A percentile compares a stretch with the other conserved stretches of the same genome.
These are phyloP conservation scores for Mobula hypostoma DNA, from an alignment of 2,113 vertebrate genomes.

Conservation along the genomic window DNA sequence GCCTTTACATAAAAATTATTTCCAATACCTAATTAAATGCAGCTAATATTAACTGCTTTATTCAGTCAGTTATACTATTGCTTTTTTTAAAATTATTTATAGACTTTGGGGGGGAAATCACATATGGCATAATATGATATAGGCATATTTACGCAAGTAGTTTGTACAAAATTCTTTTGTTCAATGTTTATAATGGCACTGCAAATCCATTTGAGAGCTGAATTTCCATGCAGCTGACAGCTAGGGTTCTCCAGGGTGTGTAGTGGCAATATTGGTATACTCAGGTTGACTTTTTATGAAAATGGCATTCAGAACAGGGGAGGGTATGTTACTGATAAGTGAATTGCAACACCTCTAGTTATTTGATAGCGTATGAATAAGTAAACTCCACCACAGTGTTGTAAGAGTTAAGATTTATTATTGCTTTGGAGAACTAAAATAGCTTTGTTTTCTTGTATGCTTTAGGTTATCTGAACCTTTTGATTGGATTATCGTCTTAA, in stretches of 20 bases:
- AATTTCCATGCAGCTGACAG: neutral
- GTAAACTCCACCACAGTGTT: neutral
- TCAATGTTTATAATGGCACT: neutral
- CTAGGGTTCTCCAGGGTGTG: neutral
- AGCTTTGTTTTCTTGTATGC: neutral
- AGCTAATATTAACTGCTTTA: neutral
- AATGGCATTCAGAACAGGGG: neutral
- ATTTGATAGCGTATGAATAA: neutral
- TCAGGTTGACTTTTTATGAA: neutral
- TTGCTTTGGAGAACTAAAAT: slow-evolving; percentile 2
- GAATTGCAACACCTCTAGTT: neutral
- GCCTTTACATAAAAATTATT: neutral
- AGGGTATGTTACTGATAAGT: neutral
- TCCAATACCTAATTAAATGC: neutral
- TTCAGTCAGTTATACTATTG: neutral
- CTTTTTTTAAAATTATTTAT: neutral
- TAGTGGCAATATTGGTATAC: neutral
- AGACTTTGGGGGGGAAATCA: neutral
- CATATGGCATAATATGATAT: neutral
- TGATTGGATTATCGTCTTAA: neutral
- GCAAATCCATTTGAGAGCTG: neutral
- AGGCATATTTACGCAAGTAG: neutral
- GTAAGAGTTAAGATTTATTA: slow-evolving; percentile 23
- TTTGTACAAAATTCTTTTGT: neutral
- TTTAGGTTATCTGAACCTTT: slow-evolving; percentile 26